Conservation (phyloP, 2,113 vertebrate genomes). For the Sceloporus tristichus region DNA sequence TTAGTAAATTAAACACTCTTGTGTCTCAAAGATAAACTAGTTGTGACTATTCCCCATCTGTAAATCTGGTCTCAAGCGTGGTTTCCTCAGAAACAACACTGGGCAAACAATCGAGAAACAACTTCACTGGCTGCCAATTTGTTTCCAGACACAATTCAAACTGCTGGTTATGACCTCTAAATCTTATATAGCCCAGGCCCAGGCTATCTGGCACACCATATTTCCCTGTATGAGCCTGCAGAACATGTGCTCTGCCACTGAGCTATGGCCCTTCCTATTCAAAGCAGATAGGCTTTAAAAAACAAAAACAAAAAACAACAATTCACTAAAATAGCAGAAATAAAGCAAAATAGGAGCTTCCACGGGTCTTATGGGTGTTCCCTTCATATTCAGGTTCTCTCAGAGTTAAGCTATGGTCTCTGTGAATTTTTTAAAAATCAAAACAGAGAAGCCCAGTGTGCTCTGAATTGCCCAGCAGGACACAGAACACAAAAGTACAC, state of each 20-base stretch:
- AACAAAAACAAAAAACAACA: too few relatives aligned
- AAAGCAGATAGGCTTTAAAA: fast-evolving
- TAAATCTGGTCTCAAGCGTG: background rate
- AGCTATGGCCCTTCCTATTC: background rate
- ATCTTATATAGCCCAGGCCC: too few relatives aligned
- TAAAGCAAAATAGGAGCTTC: slow-evolving; percentile 19
- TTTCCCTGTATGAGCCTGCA: too few relatives aligned
- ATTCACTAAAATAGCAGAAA: fast-evolving
- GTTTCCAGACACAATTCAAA: too few relatives aligned
- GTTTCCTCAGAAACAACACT: background rate
- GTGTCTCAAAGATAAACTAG: background rate
- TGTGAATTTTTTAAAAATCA: slow-evolving; percentile 50
- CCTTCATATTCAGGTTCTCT: slow-evolving; percentile 7
- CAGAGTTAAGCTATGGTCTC: slow-evolving; percentile 48
- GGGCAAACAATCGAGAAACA: background rate
- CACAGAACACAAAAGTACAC: background rate
- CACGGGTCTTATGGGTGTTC: background rate
- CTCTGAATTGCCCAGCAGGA: slow-evolving; percentile 32
- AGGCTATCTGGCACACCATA: too few relatives aligned
- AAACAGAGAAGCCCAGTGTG: slow-evolving; percentile 65
- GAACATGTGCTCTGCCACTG: background rate
- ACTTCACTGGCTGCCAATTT: too few relatives aligned
- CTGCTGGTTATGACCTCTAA: too few relatives aligned
- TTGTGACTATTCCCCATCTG: too few relatives aligned
- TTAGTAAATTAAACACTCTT: background rate